Conservation (phyloP, 2,888 invertebrate genomes). For the Noctua comes region DNA sequence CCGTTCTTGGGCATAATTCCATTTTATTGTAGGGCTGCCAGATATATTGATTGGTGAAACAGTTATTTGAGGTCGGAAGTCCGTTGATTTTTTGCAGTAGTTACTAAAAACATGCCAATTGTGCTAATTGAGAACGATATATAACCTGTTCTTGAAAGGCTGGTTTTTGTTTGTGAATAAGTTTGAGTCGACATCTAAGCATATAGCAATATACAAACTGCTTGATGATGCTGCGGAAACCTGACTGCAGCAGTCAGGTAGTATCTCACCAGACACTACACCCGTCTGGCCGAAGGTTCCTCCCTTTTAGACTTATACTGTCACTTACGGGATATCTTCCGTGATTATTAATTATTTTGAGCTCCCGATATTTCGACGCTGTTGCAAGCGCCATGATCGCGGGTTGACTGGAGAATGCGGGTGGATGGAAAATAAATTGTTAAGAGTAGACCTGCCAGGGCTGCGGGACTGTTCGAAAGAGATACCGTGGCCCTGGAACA, state of each 20-base stretch:
- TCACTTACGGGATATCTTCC: no score
- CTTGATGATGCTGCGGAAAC: background rate
- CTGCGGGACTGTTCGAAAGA: no score
- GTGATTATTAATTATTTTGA: no score
- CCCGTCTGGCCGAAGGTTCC: background rate
- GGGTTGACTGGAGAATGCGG: no score
- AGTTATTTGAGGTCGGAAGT: background rate
- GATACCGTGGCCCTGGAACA: no score
- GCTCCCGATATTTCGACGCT: no score
- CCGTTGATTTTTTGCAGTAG: background rate
- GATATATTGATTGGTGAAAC: background rate
- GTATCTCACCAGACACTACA: background rate
- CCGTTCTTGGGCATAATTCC: constrained; percentile 63
- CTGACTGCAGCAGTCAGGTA: background rate
- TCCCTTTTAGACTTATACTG: no score
- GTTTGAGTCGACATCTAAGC: background rate
- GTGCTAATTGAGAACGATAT: background rate
- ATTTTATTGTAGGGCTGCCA: constrained; percentile 58
- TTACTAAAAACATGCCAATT: background rate
- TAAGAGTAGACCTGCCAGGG: no score
- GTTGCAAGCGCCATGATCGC: no score
- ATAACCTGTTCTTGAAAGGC: background rate
- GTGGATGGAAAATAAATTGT: no score
- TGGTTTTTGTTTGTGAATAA: background rate
- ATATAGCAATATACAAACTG: background rate